A percentile compares a stretch with the other conserved stretches of the same genome.
Evolutionary conservation across 2,113 vertebrate species (phyloP).

Genomic region (Bubo bubo): DNA sequence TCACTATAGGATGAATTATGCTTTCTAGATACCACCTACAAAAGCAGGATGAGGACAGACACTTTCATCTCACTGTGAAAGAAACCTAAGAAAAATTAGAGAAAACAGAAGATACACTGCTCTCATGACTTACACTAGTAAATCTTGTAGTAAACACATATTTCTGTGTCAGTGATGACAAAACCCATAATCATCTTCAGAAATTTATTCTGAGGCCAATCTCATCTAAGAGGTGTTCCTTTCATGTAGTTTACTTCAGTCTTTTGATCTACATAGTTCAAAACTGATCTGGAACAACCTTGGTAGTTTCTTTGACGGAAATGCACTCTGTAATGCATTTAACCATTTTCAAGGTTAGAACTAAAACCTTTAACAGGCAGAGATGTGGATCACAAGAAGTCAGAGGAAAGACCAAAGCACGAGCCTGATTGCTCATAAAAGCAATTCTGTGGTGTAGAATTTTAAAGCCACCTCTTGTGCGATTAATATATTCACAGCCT

Average conservation of each 20-base stretch:
- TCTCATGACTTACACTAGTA: background rate
- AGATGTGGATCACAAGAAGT: background rate
- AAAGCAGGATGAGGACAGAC: background rate
- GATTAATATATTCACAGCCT: background rate
- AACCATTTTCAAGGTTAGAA: background rate
- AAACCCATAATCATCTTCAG: background rate
- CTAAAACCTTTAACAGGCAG: background rate
- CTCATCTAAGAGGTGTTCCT: background rate
- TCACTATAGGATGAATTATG: background rate
- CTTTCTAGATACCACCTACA: background rate
- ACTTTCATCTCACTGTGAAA: background rate
- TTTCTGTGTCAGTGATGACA: background rate
- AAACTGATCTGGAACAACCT: background rate
- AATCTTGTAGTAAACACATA: background rate
- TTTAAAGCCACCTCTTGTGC: background rate
- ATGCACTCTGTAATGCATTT: background rate
- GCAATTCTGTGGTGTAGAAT: background rate
- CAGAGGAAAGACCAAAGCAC: background rate
- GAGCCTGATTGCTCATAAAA: background rate
- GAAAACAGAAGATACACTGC: background rate
- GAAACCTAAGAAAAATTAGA: background rate
- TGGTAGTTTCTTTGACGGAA: background rate
- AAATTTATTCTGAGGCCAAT: background rate
- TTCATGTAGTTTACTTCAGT: background rate
- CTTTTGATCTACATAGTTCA: background rate